Base-by-base conservation (phyloP, 1,140 invertebrate species). In the Drosophila rhopaloa region DNA sequence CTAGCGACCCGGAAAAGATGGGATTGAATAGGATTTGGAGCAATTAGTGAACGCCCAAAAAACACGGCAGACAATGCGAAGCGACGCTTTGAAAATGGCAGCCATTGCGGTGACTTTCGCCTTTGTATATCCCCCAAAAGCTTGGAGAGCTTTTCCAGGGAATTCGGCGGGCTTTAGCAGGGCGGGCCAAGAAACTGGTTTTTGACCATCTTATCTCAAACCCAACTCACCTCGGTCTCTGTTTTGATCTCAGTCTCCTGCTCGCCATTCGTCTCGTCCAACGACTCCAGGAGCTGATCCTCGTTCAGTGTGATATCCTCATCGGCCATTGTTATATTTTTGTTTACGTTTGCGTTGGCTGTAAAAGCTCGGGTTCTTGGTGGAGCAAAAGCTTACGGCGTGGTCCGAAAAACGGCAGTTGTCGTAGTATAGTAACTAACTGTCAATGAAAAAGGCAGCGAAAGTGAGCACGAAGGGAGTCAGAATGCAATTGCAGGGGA, bases 221-320 rank as follows among this genome's bases (percentile, higher is more conserved):
- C 24, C 19, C 37, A 27, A 78, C 86, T 91, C 76, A 92, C 92
- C 86, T 92, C 91, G 38, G 81, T 82, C 57, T 91, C 90, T 78
- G 81, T 90, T 55, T 74, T 67, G 27, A 92, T 55, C 68, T 91
- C 92, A 58, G 91, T 55, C 77, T 91, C 91, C 84, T 91, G 84
- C 47, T 91, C 91, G 43, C 92, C 91, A 74, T 92, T 92, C 37
- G 91, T 90, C 75, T 92, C 92, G 14, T 92, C 91, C 68, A 92
- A 72, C 58, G 92, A 92, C 62, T 92, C 92, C 76, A 92, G 74
- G 47, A 92, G 91, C 86, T 92, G 92, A 76, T 92, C 92, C 72
- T 92, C 92, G 40, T 92, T 92, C 47, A 92, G 60, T 59, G 92
- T 82, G 58, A 92, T 78, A 80, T 92, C 92, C 79, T 88, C 83